phyloP scores from a whole-genome alignment of 2,797 vertebrate genomes.

The Cygnus olor region DNA sequence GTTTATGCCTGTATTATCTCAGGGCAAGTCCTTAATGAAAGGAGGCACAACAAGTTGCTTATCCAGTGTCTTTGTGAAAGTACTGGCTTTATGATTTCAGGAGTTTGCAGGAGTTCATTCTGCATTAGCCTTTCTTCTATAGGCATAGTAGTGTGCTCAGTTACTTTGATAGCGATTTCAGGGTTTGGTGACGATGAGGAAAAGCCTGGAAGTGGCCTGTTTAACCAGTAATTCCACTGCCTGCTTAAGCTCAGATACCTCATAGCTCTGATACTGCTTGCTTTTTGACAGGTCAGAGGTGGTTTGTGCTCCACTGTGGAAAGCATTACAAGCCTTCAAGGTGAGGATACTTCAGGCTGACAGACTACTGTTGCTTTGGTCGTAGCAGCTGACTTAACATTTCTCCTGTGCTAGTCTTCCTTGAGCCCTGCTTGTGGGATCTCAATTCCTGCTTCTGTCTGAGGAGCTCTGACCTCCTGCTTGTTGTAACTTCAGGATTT shows the following conservation, averaged over 20 bases:
- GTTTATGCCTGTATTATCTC: neutral
- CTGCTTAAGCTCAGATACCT: neutral
- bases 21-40: neutral
- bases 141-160: neutral
- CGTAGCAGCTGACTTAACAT: neutral
- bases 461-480: neutral
- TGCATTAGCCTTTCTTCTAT: neutral
- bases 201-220: neutral
- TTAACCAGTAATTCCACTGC: neutral
- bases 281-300: neutral
- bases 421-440: no score
- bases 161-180: neutral
- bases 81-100: neutral
- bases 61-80: neutral
- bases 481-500: neutral
- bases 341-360: neutral
- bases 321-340: neutral
- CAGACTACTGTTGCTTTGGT: neutral
- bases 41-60: neutral
- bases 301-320: neutral
- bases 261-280: neutral
- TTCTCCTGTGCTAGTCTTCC: neutral
- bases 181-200: neutral
- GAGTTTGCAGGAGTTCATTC: neutral
- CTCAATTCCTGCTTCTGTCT: neutral